These are phyloP conservation scores for Batillaria attramentaria DNA, from an alignment of 1,140 invertebrate genomes.

Conservation along the genomic window DNA sequence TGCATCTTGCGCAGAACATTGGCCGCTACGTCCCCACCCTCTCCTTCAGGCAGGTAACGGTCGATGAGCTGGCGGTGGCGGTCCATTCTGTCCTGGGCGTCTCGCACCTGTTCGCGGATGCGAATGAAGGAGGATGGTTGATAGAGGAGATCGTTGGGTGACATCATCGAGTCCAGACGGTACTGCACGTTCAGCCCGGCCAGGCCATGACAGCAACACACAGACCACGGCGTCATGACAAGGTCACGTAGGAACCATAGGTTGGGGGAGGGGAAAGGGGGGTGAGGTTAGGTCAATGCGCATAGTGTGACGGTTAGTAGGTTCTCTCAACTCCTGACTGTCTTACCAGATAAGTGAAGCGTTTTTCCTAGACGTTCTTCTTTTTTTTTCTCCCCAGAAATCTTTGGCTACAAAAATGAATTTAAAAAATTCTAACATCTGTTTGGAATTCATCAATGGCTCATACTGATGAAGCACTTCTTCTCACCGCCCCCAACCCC, in stretches of 20 bases:
- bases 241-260: neutral
- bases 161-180: conserved; percentile 52
- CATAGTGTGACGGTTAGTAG: too few species aligned
- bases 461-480: too few species aligned
- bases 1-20: conserved; percentile 23
- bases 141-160: conserved; percentile 52
- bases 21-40: conserved; percentile 1
- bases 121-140: conserved; percentile 48
- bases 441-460: too few species aligned
- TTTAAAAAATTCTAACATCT: too few species aligned
- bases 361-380: too few species aligned
- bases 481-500: too few species aligned
- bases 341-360: too few species aligned
- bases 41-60: conserved; percentile 46
- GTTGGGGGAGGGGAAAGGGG: neutral
- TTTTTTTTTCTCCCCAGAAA: too few species aligned
- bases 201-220: neutral
- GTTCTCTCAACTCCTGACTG: too few species aligned
- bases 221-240: neutral
- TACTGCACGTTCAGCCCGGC: conserved; percentile 46
- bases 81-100: conserved; percentile 58
- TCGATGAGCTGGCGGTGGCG: conserved; percentile 59
- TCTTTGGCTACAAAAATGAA: too few species aligned
- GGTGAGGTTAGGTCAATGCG: too few species aligned
- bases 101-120: conserved; percentile 51